Evolutionary conservation across 2,797 vertebrate species (phyloP).

Genomic region (Falco columbarius): DNA sequence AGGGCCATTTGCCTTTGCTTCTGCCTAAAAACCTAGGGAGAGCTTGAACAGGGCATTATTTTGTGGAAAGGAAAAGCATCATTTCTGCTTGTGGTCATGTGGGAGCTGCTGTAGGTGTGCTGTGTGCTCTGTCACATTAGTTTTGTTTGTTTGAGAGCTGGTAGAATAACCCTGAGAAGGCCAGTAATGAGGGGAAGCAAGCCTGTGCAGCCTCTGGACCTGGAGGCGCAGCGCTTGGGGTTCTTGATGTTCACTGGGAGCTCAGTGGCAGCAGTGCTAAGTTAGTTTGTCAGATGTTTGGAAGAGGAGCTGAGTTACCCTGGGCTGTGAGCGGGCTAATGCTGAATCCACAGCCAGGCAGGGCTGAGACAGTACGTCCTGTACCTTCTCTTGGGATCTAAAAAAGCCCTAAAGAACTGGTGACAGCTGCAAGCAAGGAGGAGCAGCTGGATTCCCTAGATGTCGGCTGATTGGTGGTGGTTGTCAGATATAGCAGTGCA

Average conservation of each 20-base stretch:
- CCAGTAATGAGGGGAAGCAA: not conserved
- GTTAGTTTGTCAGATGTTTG: constrained; percentile 6
- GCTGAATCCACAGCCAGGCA: not conserved
- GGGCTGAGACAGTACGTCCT: not conserved
- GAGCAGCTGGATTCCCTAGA: not conserved
- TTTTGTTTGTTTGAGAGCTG: not conserved
- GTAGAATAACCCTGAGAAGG: not conserved
- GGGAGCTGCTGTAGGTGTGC: not conserved
- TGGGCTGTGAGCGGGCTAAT: not conserved
- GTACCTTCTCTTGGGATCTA: constrained; percentile 11
- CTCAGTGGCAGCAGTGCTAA: not conserved
- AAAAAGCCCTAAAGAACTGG: not conserved
- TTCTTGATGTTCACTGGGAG: not conserved
- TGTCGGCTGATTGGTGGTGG: not conserved
- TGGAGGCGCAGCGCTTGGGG: accelerated
- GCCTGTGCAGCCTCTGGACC: not conserved
- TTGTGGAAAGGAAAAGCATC: not conserved
- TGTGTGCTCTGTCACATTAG: not conserved
- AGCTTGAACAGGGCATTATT: not conserved
- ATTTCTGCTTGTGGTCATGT: not conserved
- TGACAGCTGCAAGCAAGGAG: not conserved
- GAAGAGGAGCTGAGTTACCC: constrained; percentile 7
- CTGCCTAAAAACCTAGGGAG: not conserved
- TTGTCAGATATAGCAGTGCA: not conserved
- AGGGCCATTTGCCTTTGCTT: not conserved